Conservation (phyloP, 2,113 vertebrate genomes). For the Mus pahari region DNA sequence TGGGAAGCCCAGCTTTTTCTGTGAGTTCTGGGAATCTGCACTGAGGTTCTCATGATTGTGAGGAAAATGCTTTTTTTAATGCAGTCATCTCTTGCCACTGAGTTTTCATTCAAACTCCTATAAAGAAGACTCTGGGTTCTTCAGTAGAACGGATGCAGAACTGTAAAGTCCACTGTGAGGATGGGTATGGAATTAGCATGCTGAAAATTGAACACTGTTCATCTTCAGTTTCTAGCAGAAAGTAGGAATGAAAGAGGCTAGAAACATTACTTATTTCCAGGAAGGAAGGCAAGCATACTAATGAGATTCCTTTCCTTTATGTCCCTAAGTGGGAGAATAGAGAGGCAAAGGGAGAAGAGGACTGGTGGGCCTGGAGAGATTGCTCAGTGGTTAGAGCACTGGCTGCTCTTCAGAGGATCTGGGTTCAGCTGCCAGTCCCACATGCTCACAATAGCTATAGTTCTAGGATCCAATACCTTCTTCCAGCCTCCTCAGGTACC, state of each 20-base stretch:
- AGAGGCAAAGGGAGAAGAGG: background rate
- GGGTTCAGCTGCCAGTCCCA: background rate
- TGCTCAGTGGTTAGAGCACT: background rate
- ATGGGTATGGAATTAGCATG: background rate
- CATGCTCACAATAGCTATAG: background rate
- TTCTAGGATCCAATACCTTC: background rate
- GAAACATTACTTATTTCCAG: slow-evolving; percentile 25
- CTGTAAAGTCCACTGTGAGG: background rate
- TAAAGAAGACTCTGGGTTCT: slow-evolving; percentile 27
- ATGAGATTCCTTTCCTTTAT: slow-evolving; percentile 5
- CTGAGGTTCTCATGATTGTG: background rate
- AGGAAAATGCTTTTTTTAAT: background rate
- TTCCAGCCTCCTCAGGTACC: background rate
- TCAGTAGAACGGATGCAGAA: background rate
- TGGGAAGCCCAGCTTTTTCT: background rate
- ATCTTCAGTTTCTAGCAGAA: slow-evolving; percentile 11
- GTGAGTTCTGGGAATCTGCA: background rate
- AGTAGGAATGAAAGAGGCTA: background rate
- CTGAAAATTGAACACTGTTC: slow-evolving; percentile 9
- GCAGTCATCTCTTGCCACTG: background rate
- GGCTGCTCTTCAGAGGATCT: background rate
- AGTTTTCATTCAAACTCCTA: slow-evolving; percentile 44
- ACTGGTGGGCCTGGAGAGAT: background rate
- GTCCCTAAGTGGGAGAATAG: background rate
- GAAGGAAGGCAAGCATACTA: slow-evolving; percentile 15